A percentile compares a stretch with the other conserved stretches of the same genome.
These are phyloP conservation scores for Mystacornis crossleyi DNA, from an alignment of 2,113 vertebrate genomes.

Conservation along the genomic window DNA sequence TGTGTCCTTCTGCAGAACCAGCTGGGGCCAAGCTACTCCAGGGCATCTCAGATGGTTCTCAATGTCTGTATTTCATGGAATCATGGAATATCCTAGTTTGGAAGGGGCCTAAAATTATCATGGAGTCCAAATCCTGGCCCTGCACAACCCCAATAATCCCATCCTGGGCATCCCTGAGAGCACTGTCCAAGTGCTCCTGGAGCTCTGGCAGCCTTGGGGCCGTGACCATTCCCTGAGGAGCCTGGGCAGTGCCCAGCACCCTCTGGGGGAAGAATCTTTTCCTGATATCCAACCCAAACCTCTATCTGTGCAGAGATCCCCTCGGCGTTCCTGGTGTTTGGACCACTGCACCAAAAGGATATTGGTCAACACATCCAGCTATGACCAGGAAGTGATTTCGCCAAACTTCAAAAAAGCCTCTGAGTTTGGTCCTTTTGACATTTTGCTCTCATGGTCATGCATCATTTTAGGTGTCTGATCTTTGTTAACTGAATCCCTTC, in stretches of 20 bases:
- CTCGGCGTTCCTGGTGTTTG: neutral
- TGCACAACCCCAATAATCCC: fast-evolving
- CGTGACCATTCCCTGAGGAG: neutral
- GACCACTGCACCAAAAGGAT: neutral
- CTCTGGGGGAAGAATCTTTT: neutral
- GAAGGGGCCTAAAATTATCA: neutral
- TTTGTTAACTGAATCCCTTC: neutral
- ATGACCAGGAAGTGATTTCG: neutral
- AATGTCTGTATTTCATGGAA: fast-evolving
- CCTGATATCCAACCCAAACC: neutral
- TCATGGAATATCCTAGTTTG: neutral
- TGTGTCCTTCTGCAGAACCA: neutral
- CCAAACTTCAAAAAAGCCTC: neutral
- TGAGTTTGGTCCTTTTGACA: neutral
- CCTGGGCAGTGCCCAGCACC: fast-evolving
- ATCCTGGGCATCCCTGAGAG: neutral
- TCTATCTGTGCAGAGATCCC: neutral
- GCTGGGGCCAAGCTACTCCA: neutral
- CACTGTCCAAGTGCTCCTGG: fast-evolving
- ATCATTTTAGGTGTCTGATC: neutral
- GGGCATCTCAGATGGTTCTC: neutral
- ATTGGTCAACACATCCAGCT: neutral
- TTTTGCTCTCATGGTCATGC: neutral
- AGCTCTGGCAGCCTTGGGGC: neutral
- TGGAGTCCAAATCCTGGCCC: neutral